Conservation (phyloP, 2,113 vertebrate species). For the Halichoeres trimaculatus region DNA sequence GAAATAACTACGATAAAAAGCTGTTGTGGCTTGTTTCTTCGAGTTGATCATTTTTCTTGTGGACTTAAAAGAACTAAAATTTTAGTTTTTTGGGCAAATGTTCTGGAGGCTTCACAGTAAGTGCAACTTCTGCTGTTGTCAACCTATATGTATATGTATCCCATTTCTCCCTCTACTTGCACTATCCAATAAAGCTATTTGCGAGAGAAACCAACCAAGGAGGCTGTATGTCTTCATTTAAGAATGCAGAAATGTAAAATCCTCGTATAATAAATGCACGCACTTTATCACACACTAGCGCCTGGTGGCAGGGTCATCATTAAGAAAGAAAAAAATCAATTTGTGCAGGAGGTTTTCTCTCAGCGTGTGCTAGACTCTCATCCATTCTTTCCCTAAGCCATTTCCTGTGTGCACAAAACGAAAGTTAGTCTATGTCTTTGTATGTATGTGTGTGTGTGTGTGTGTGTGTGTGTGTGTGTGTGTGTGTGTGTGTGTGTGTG, state of each 20-base stretch:
- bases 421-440: slow-evolving; percentile 27
- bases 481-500: slow-evolving; percentile 12
- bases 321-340: slow-evolving; percentile 51
- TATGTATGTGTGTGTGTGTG: slow-evolving; percentile 18
- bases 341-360: slow-evolving; percentile 47
- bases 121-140: background rate
- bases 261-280: slow-evolving; percentile 16
- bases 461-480: slow-evolving; percentile 23
- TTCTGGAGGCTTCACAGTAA: background rate
- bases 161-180: background rate
- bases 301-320: slow-evolving; percentile 42
- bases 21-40: background rate
- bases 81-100: background rate
- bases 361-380: slow-evolving; percentile 17
- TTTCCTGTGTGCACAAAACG: slow-evolving; percentile 39
- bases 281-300: slow-evolving; percentile 19
- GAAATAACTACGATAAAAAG: background rate
- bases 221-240: slow-evolving; percentile 6
- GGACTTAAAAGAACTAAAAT: background rate
- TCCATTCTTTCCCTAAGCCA: slow-evolving; percentile 51
- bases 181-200: background rate
- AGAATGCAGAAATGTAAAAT: slow-evolving; percentile 25
- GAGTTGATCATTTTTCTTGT: background rate
- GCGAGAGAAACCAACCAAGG: background rate
- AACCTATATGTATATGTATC: too few species aligned